These are phyloP conservation scores for Ditylenchus weischeri DNA, from an alignment of 2,888 invertebrate species.

Conservation along the genomic window DNA sequence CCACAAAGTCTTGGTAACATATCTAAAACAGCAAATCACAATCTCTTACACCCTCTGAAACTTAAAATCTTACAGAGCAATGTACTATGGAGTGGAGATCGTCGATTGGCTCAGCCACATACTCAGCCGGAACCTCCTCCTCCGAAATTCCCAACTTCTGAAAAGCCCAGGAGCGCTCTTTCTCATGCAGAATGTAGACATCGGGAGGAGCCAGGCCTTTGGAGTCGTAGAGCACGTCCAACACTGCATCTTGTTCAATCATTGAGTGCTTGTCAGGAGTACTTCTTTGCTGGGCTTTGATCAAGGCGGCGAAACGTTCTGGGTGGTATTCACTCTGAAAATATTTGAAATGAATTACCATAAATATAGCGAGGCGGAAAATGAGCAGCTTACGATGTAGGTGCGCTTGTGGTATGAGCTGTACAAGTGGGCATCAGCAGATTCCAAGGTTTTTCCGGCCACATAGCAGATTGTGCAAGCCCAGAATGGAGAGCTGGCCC, in stretches of 20 bases:
- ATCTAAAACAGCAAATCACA: slow-evolving; percentile 1
- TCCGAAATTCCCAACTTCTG: slow-evolving; percentile 13
- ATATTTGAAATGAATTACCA: background rate
- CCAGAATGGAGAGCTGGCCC: slow-evolving; percentile 24
- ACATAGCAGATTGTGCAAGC: slow-evolving; percentile 28
- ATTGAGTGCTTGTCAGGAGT: slow-evolving; percentile 11
- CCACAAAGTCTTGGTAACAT: slow-evolving; percentile 14
- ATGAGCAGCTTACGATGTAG: slow-evolving; percentile 18
- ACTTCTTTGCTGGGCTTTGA: slow-evolving; percentile 11
- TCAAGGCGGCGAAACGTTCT: slow-evolving; percentile 9
- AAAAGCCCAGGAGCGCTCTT: slow-evolving; percentile 10
- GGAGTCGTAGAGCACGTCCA: slow-evolving; percentile 11
- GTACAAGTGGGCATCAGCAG: slow-evolving; percentile 28
- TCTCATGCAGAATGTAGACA: slow-evolving; percentile 15
- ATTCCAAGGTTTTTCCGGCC: slow-evolving; percentile 24
- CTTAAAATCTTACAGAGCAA: slow-evolving; percentile 15
- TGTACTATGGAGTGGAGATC: slow-evolving; percentile 16
- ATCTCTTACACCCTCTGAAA: no score
- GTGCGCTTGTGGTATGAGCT: slow-evolving; percentile 19
- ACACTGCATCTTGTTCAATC: slow-evolving; percentile 15
- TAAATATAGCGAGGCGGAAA: background rate
- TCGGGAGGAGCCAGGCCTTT: slow-evolving; percentile 14
- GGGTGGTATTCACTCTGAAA: slow-evolving; percentile 18
- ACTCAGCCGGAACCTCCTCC: background rate
- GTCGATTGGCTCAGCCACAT: slow-evolving; percentile 14